Base-by-base conservation (phyloP, 2,797 vertebrate species). In the Amblyopsis hoosieri region DNA sequence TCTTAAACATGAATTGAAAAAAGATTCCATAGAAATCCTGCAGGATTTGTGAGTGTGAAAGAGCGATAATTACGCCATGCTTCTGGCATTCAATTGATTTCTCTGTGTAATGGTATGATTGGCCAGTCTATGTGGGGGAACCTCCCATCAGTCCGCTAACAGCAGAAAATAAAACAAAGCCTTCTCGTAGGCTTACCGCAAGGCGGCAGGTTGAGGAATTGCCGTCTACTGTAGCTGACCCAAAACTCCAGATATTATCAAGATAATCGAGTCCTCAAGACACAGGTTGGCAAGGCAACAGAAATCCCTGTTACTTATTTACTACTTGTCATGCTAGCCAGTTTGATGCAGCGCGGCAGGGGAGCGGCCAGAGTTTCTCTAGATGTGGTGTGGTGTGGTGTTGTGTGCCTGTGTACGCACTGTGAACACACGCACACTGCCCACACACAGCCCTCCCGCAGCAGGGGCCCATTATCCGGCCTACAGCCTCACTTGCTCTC, bases 211-310 rank as follows among this genome's bases (percentile, higher is more conserved):
- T 78, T 9, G 75, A 85, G 86, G 88, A 92, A 90, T 92, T 90
- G 89, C 86, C 80, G 83, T 88, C 82, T 80, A 29, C 23, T 29
- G 23, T 29, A 86, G 86, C 85, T 93, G 91, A 94, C 92, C 91
- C 90, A 91, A 83, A 92, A 92, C 91, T 92, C 88, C 89, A 93
- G 54, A 63, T 12, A 14, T 1, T 17, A 66, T 62, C 12, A 19
- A 6, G 50, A 42, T 42, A 69, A 45, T 52, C 55, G 67, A 62
- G 15, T 54, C 59, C 48, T 45, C 17, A 65, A 69, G 74, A 56
- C 14, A 48, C 49, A 53, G 33, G 33, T 37, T 37, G 33, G 33
- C 33, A 37, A 37, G 33, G 33, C 5, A 37, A 37, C 33, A 37
- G 33, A 37, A 37, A 37, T 37, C 33, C 33, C 19, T 64, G 54